phyloP scores from a whole-genome alignment of 1,140 invertebrate genomes.

The Heliothis subflexa region DNA sequence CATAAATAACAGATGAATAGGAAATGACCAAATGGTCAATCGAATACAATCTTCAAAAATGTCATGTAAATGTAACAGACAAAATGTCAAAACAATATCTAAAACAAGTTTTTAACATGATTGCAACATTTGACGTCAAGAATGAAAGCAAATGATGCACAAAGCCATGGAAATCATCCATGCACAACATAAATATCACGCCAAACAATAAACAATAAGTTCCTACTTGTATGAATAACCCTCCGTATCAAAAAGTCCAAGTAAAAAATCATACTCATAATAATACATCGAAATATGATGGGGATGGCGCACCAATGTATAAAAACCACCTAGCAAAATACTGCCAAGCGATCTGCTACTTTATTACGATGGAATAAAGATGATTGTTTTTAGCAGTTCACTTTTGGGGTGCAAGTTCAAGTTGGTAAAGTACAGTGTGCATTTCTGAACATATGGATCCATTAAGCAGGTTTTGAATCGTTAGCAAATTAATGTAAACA shows the following conservation, averaged over 20 bases:
- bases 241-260: constrained; percentile 20
- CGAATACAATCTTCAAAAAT: neutral
- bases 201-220: constrained; percentile 35
- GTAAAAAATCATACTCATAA: constrained; percentile 41
- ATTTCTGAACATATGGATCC: constrained; percentile 46
- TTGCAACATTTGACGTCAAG: neutral
- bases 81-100: neutral
- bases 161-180: constrained; percentile 40
- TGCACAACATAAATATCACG: constrained; percentile 43
- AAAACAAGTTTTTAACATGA: constrained; percentile 21
- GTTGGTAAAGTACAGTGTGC: constrained; percentile 22
- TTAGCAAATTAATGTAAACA: constrained; percentile 48
- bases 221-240: constrained; percentile 24
- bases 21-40: neutral
- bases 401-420: neutral
- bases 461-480: constrained; percentile 45
- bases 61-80: neutral
- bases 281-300: constrained; percentile 43
- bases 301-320: neutral
- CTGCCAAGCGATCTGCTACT: neutral
- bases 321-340: neutral
- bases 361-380: neutral
- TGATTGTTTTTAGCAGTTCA: no score
- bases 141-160: constrained; percentile 32
- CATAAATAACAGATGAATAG: neutral